Percentiles rank a stretch among this genome's conserved stretches.
Conservation (phyloP, 2,113 vertebrate species). For the Burhinus bistriatus region DNA sequence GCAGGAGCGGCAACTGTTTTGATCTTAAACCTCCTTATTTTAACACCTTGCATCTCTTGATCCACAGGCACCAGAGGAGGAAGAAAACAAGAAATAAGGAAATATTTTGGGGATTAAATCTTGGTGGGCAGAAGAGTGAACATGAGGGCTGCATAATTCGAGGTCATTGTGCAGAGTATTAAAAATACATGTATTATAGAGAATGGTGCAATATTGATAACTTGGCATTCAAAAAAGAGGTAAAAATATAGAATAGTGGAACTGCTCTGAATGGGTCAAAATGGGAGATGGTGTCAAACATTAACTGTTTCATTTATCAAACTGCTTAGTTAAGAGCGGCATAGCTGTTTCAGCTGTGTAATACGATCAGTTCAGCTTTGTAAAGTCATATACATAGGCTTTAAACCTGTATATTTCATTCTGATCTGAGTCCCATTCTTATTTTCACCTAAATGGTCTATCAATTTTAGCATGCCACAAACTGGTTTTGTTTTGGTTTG, state of each 20-base stretch:
- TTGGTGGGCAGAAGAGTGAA: background rate
- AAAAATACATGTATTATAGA: background rate
- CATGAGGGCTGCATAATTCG: background rate
- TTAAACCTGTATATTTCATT: background rate
- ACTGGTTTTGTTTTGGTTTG: background rate
- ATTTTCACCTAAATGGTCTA: background rate
- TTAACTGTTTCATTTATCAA: background rate
- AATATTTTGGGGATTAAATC: background rate
- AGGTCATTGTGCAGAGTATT: background rate
- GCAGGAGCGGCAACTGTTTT: constrained; percentile 52
- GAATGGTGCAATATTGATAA: background rate
- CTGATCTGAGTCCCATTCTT: background rate
- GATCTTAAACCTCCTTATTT: constrained; percentile 66
- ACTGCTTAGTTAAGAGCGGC: background rate
- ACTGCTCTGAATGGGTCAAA: background rate
- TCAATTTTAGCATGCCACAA: background rate
- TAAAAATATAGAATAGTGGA: background rate
- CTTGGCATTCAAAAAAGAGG: background rate
- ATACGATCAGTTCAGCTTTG: background rate
- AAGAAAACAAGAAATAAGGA: background rate
- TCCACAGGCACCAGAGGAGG: background rate
- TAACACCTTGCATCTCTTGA: constrained; percentile 6
- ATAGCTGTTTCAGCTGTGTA: background rate
- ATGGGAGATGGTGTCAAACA: background rate
- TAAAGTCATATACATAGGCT: background rate